A percentile compares a stretch with the other conserved stretches of the same genome.
Evolutionary conservation across 2,797 vertebrate genomes (phyloP).

Genomic region (Enteromius argenteus): DNA sequence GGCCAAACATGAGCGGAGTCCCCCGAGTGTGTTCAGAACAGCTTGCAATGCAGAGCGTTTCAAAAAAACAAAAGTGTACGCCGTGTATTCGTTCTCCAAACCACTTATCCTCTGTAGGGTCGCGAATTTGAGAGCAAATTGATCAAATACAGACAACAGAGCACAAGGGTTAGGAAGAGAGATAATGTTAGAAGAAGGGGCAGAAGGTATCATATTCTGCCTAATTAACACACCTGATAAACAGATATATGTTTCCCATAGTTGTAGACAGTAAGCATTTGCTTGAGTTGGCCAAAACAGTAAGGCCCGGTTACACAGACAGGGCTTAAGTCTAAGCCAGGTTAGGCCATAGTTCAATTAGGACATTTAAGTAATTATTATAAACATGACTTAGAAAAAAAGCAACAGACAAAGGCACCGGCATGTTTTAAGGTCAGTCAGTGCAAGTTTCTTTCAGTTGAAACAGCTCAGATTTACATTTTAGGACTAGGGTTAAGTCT

Average conservation of each 20-base stretch:
- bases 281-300: neutral
- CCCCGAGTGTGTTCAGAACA: conserved; percentile 6
- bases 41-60: neutral
- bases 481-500: too few relatives aligned
- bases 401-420: too few relatives aligned
- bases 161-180: neutral
- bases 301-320: too few relatives aligned
- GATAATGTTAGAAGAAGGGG: neutral
- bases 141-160: neutral
- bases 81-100: neutral
- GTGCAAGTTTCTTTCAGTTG: too few relatives aligned
- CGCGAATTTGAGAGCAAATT: neutral
- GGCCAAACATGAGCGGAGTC: conserved; percentile 14
- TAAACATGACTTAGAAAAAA: too few relatives aligned
- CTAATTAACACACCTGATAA: neutral
- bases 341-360: too few relatives aligned
- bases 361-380: too few relatives aligned
- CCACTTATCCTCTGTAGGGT: neutral
- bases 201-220: neutral
- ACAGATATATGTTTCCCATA: neutral
- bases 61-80: neutral
- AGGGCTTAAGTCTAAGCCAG: too few relatives aligned
- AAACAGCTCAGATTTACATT: too few relatives aligned
- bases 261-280: neutral
- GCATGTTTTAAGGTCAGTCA: too few relatives aligned